phyloP scores from a whole-genome alignment of 2,797 vertebrate genomes.

The Perodicticus potto region DNA sequence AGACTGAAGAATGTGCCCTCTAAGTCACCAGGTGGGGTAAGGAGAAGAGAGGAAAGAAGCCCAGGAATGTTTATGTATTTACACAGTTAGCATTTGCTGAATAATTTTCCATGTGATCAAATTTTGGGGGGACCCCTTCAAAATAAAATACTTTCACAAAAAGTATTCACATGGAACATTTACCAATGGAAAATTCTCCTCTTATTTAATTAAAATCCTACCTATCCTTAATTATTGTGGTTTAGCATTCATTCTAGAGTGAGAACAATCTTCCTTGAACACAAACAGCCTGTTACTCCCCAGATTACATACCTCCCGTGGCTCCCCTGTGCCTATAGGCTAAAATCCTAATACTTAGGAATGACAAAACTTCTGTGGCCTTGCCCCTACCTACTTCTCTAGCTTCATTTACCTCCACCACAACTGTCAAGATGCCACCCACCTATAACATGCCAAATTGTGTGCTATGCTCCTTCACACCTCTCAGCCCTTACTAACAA shows the following conservation, averaged over 20 bases:
- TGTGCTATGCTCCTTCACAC: background rate
- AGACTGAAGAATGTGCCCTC: background rate
- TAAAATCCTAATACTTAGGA: background rate
- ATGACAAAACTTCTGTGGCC: background rate
- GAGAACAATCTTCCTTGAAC: constrained; percentile 24
- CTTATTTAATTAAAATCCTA: constrained; percentile 31
- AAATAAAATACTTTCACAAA: constrained; percentile 26
- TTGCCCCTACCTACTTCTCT: background rate
- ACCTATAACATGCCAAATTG: background rate
- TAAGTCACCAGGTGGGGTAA: background rate
- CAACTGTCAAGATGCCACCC: background rate
- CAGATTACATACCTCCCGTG: background rate
- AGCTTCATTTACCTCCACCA: background rate
- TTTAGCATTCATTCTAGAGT: background rate
- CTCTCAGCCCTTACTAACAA: background rate
- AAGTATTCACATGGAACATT: background rate
- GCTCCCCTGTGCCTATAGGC: background rate
- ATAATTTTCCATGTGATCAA: background rate
- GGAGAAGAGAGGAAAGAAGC: background rate
- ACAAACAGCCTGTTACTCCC: background rate
- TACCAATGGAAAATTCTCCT: background rate
- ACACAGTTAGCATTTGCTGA: background rate
- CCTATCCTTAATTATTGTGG: background rate
- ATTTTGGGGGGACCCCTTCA: background rate
- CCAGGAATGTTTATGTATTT: background rate